These are phyloP conservation scores for Hyppa rectilinea DNA, from an alignment of 2,888 invertebrate species.

Conservation along the genomic window DNA sequence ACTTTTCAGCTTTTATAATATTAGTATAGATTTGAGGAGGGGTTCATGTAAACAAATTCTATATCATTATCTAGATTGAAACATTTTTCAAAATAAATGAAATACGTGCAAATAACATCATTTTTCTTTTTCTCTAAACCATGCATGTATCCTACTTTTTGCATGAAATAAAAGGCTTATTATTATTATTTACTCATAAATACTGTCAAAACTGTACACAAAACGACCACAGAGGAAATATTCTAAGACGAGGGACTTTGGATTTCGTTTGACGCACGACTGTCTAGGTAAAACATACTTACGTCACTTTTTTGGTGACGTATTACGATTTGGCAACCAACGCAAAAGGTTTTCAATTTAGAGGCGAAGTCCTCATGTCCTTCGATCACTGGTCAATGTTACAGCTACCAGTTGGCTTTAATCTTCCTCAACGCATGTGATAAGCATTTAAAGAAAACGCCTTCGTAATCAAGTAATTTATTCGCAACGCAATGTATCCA, in stretches of 20 bases:
- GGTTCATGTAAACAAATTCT: too few species aligned
- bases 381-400: neutral
- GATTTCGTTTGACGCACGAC: neutral
- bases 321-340: neutral
- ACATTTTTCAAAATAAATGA: too few species aligned
- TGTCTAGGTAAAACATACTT: too few species aligned
- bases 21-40: too few species aligned
- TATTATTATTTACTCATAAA: too few species aligned
- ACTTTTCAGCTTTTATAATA: too few species aligned
- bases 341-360: neutral
- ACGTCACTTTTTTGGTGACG: too few species aligned
- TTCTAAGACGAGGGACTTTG: neutral
- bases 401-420: neutral
- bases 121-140: too few species aligned
- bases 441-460: constrained; percentile 32
- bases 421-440: constrained; percentile 22
- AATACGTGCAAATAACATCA: too few species aligned
- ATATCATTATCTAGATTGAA: too few species aligned
- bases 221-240: constrained; percentile 22
- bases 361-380: neutral
- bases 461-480: constrained; percentile 44
- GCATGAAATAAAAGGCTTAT: too few species aligned
- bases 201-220: neutral
- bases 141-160: too few species aligned
- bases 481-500: constrained; percentile 42